Percentiles rank a stretch among this genome's conserved stretches.
These are phyloP conservation scores for Eupithecia abbreviata DNA, from an alignment of 2,888 invertebrate species.

Conservation along the genomic window DNA sequence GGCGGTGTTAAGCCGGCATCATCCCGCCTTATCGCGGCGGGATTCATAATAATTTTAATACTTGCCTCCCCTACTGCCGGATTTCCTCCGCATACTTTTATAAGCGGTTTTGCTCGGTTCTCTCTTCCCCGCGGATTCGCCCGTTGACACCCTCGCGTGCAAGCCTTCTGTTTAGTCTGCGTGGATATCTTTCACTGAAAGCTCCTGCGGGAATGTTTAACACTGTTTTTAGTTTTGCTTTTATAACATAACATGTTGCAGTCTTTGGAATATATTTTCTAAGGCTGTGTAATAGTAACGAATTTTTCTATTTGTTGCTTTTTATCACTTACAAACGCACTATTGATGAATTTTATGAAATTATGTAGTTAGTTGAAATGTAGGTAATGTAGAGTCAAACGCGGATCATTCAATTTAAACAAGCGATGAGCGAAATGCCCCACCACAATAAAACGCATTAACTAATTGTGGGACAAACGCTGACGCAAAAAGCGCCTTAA, in stretches of 20 bases:
- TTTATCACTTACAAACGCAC: not conserved
- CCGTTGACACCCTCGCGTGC: slow-evolving; percentile 71
- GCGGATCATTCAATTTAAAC: slow-evolving; percentile 33
- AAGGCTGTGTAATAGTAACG: not conserved
- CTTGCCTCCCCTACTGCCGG: slow-evolving; percentile 58
- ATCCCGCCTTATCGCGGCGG: slow-evolving; percentile 75
- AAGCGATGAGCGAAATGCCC: slow-evolving; percentile 32
- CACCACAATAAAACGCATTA: slow-evolving; percentile 43
- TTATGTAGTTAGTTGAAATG: not conserved
- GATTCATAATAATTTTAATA: slow-evolving; percentile 84
- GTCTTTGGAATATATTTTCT: not conserved
- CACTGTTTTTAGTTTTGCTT: slow-evolving; percentile 55
- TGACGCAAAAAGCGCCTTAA: slow-evolving; percentile 56
- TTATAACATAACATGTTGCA: slow-evolving; percentile 41
- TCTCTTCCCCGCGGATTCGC: slow-evolving; percentile 59
- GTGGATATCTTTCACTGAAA: slow-evolving; percentile 60
- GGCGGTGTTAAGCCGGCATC: slow-evolving; percentile 74
- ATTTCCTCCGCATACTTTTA: slow-evolving; percentile 71
- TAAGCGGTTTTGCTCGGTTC: slow-evolving; percentile 60
- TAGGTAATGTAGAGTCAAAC: slow-evolving; percentile 24
- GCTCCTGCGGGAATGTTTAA: slow-evolving; percentile 67
- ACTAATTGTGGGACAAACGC: slow-evolving; percentile 45
- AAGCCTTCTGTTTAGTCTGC: slow-evolving; percentile 63
- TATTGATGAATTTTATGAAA: not conserved
- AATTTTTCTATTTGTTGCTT: not conserved